phyloP scores from a whole-genome alignment of 2,113 vertebrate species.

The Chlamydotis undulata region DNA sequence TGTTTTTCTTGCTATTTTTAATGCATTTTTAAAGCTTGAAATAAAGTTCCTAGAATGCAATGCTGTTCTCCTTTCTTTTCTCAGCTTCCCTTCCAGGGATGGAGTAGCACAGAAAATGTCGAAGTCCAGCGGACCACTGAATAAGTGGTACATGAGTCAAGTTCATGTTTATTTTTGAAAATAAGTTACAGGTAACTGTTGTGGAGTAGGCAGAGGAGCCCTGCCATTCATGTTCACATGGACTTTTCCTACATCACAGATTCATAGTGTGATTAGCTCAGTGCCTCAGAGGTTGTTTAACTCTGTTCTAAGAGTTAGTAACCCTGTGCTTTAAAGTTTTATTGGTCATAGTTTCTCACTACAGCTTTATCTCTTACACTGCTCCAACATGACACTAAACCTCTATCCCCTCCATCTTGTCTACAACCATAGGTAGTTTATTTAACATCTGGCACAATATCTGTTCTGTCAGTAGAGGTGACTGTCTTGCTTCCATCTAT shows the following conservation, averaged over 20 bases:
- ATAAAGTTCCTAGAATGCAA: neutral
- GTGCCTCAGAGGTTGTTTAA: neutral
- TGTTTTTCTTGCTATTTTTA: neutral
- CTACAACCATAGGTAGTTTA: rapidly evolving
- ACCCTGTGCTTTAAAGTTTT: neutral
- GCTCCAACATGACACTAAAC: neutral
- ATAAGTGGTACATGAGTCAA: no score
- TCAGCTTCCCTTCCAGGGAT: neutral
- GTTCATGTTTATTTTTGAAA: neutral
- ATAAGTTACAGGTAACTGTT: neutral
- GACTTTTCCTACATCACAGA: neutral
- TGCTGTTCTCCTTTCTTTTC: neutral
- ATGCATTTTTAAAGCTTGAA: neutral
- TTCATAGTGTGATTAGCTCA: neutral
- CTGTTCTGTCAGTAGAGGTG: neutral
- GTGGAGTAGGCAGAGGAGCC: neutral
- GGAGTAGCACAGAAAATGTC: neutral
- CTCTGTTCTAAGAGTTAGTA: neutral
- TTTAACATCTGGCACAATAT: neutral
- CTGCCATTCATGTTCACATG: neutral
- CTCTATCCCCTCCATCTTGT: neutral
- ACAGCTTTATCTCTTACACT: no score
- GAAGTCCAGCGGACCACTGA: neutral
- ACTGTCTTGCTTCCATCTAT: neutral
- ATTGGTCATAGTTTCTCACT: neutral